A percentile compares a stretch with the other conserved stretches of the same genome.
phyloP scores from a whole-genome alignment of 2,797 vertebrate genomes.

The Cyprinodon diabolis region DNA sequence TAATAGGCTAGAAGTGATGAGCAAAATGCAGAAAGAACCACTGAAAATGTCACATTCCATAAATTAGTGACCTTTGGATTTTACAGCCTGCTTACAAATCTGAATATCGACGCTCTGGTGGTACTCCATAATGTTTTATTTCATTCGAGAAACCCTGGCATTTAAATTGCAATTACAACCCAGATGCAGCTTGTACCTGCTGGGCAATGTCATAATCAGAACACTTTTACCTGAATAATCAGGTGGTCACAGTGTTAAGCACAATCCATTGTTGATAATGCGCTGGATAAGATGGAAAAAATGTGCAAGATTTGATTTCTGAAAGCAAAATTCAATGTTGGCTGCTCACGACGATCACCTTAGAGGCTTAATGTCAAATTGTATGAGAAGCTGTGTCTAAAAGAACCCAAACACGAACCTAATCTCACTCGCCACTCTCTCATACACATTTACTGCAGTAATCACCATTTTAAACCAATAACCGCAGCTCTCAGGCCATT shows the following conservation, averaged over 20 bases:
- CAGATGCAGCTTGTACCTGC: conserved; percentile 31
- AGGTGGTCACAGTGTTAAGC: conserved; percentile 35
- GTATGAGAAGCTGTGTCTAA: conserved; percentile 30
- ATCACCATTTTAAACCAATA: conserved; percentile 71
- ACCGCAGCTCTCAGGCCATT: conserved; percentile 40
- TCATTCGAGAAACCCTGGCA: conserved; percentile 63
- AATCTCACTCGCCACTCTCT: conserved; percentile 32
- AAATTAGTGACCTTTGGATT: conserved; percentile 68
- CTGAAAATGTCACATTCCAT: conserved; percentile 66
- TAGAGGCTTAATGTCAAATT: conserved; percentile 15
- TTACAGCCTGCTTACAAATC: conserved; percentile 57
- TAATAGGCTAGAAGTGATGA: conserved; percentile 37
- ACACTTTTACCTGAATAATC: conserved; percentile 39
- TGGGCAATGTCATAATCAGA: conserved; percentile 39
- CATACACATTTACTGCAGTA: conserved; percentile 38
- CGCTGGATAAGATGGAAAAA: neutral
- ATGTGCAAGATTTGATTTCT: neutral
- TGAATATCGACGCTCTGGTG: conserved; percentile 58
- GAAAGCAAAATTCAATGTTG: conserved; percentile 23
- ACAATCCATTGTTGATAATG: conserved; percentile 4
- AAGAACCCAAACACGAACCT: conserved; percentile 45
- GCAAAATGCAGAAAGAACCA: conserved; percentile 43
- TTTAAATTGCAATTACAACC: conserved; percentile 71
- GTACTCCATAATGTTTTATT: conserved; percentile 65
- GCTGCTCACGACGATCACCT: conserved; percentile 15